These are phyloP conservation scores for Oscheius sp. DNA, from an alignment of 2,888 invertebrate species.

Conservation along the genomic window DNA sequence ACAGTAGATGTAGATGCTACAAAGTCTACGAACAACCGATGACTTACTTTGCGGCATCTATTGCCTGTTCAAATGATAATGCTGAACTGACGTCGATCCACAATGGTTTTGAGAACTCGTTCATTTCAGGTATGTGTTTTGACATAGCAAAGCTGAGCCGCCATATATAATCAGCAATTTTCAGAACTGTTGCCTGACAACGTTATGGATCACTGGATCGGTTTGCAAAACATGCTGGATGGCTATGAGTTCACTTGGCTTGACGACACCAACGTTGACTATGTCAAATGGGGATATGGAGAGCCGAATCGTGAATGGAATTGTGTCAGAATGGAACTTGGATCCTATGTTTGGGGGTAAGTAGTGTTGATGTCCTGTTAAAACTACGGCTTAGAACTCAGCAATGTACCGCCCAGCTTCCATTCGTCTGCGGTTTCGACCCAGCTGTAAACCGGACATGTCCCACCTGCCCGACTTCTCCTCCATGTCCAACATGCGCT, in stretches of 20 bases:
- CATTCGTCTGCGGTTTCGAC: slow-evolving; percentile 1
- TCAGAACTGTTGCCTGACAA: slow-evolving; percentile 2
- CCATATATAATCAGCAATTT: background rate
- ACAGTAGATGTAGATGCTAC: background rate
- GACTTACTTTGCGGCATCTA: background rate
- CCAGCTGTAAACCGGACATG: background rate
- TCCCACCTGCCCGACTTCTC: background rate
- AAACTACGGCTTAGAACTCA: background rate
- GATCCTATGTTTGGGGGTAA: background rate
- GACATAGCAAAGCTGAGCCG: background rate
- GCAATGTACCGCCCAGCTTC: background rate
- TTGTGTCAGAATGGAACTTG: background rate
- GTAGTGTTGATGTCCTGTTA: background rate
- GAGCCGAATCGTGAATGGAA: background rate
- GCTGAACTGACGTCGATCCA: slow-evolving; percentile 13
- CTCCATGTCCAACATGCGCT: slow-evolving; percentile 9
- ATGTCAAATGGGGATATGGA: background rate
- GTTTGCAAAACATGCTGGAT: background rate
- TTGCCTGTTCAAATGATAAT: slow-evolving; percentile 8
- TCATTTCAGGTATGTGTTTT: background rate
- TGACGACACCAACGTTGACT: background rate
- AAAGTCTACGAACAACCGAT: background rate
- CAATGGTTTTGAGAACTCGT: slow-evolving; percentile 5
- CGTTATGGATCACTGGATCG: slow-evolving; percentile 14
- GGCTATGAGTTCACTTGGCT: background rate